Base-by-base conservation (phyloP, 2,888 invertebrate species). In the Agrilus biguttatus region DNA sequence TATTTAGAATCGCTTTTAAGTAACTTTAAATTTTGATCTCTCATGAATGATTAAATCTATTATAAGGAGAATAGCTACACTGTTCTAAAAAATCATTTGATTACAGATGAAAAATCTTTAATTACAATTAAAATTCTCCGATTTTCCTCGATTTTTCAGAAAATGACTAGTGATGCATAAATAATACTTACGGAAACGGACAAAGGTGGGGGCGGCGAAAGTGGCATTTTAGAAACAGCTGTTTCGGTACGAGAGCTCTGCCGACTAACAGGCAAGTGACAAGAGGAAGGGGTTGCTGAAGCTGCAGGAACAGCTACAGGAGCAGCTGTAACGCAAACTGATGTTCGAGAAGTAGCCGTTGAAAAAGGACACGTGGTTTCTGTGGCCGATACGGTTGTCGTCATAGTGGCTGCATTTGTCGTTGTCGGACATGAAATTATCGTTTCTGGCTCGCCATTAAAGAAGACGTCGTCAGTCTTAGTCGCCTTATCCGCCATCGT, bases 401-500 rank as follows among this genome's bases (percentile, higher is more conserved):
- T 73, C 71, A 74, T 72, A 49, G 72, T 73, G 42, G 74, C 71
- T 48, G 72, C 73, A 55, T 67, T 72, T 38, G 67, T 69, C 42
- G 70, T 69, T 33, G 69, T 68, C 36, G 68, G 62, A 44, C 60
- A 60, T 13, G 55, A 53, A 36, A 28, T 28, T 28, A 28, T 28
- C 28, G 57, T 48, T 41, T 61, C 62, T 19, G 55, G 44, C 17
- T 60, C 61, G 28, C 61, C 59, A 42, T 63, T 64, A 44, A 65
- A 51, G 36, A 66, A 54, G 41, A 55, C 64, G 47, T 67, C 67
- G 50, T 67, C 81, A 69, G 80, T 81, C 74, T 80, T 78, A 58
- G 77, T 76, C 61, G 79, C 77, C 70, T 81, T 80, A 66, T 79
- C 76, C 59, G 76, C 75, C 69, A 72, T 76, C 58, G 69, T 66